Conservation (phyloP, 1,140 invertebrate genomes). For the Drosophila kepulauana region DNA sequence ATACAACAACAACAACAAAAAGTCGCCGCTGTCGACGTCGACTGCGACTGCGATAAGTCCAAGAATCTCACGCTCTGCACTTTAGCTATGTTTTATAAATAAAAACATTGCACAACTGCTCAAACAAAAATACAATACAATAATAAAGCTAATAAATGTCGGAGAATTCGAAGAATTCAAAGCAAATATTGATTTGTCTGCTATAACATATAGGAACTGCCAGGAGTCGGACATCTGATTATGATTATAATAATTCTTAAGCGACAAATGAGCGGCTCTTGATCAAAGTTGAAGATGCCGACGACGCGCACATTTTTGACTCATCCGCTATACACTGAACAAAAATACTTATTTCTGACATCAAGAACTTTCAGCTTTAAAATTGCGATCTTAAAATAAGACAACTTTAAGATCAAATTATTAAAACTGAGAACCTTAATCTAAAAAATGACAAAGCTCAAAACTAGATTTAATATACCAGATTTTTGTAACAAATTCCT, state of each 20-base stretch:
- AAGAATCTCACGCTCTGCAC: slow-evolving; percentile 77
- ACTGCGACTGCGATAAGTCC: slow-evolving; percentile 16
- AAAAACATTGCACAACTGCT: slow-evolving; percentile 51
- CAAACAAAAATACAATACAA: slow-evolving; percentile 23
- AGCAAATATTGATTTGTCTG: slow-evolving; percentile 34
- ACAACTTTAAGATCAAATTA: no score
- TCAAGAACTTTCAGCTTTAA: no score
- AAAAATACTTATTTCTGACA: no score
- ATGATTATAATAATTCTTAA: not conserved
- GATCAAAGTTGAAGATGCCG: slow-evolving; percentile 54
- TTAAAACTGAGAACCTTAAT: no score
- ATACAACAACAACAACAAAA: slow-evolving; percentile 21
- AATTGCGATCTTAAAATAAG: no score
- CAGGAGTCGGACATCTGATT: slow-evolving; percentile 5
- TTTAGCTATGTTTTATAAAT: slow-evolving; percentile 50
- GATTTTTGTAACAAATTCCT: no score
- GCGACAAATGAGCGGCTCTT: not conserved
- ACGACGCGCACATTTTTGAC: slow-evolving; percentile 38
- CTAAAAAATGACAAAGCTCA: no score
- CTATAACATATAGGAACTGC: not conserved
- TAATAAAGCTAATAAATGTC: slow-evolving; percentile 35
- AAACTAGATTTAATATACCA: no score
- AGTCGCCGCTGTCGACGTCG: slow-evolving; percentile 6
- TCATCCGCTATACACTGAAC: slow-evolving; percentile 24
- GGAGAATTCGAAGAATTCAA: slow-evolving; percentile 20